Evolutionary conservation across 2,797 vertebrate species (phyloP).

Genomic region (Bradypodion pumilum): DNA sequence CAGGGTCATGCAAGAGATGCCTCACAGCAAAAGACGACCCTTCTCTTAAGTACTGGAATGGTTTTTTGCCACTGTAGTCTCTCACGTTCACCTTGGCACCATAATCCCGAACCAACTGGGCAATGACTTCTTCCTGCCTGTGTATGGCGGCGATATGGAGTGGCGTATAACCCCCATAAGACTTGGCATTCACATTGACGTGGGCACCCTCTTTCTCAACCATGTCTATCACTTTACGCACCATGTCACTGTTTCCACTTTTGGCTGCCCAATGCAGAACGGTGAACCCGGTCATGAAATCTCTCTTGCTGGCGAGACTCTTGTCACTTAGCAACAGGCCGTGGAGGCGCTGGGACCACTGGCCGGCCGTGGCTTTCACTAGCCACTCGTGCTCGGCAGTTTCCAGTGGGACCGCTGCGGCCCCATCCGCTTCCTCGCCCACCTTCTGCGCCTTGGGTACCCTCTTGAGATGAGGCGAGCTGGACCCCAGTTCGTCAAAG

Average conservation of each 20-base stretch:
- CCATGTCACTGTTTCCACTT: slow-evolving; percentile 84
- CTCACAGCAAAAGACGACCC: slow-evolving; percentile 69
- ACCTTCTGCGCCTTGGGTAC: slow-evolving; percentile 69
- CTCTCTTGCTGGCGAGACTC: slow-evolving; percentile 85
- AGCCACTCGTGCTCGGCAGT: slow-evolving; percentile 87
- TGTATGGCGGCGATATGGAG: slow-evolving; percentile 92
- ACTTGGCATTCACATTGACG: slow-evolving; percentile 82
- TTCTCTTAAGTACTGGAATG: slow-evolving; percentile 85
- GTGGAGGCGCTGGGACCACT: slow-evolving; percentile 86
- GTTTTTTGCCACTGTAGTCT: slow-evolving; percentile 89
- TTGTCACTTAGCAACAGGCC: slow-evolving; percentile 84
- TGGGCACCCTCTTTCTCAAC: slow-evolving; percentile 70
- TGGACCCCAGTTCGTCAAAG: slow-evolving; percentile 37
- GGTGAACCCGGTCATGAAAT: slow-evolving; percentile 93
- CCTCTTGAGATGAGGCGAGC: slow-evolving; percentile 75
- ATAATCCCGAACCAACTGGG: slow-evolving; percentile 79
- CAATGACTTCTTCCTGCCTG: slow-evolving; percentile 77
- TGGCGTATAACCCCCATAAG: slow-evolving; percentile 88
- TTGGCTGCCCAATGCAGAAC: slow-evolving; percentile 95
- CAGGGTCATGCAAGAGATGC: slow-evolving; percentile 81
- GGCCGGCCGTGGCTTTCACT: slow-evolving; percentile 81
- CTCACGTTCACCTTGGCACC: slow-evolving; percentile 79
- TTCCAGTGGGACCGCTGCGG: slow-evolving; percentile 78
- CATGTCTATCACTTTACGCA: slow-evolving; percentile 79
- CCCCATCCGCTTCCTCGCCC: slow-evolving; percentile 71